Conservation (phyloP, 2,888 invertebrate genomes). For the Caenorhabditis sp. region DNA sequence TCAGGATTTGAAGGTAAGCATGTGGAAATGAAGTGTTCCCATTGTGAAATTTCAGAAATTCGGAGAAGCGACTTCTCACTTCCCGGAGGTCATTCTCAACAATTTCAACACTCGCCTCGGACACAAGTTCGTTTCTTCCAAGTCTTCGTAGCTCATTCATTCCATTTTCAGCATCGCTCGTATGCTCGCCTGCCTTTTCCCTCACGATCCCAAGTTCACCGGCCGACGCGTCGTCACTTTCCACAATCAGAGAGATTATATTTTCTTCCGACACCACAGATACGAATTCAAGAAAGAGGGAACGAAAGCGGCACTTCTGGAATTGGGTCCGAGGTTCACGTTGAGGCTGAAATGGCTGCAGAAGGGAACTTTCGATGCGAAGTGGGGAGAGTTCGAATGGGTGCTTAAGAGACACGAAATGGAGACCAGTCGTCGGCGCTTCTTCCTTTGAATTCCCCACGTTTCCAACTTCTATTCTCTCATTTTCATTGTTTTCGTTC, state of each 20-base stretch:
- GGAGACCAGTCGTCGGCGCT: constrained; percentile 92
- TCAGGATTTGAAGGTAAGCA: constrained; percentile 85
- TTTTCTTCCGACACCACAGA: constrained; percentile 97
- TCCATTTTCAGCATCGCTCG: constrained; percentile 60
- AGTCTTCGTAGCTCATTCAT: neutral
- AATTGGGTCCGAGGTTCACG: constrained; percentile 97
- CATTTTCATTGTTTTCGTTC: constrained; percentile 32
- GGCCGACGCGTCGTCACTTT: constrained; percentile 95
- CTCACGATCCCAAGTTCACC: constrained; percentile 94
- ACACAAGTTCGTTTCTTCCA: constrained; percentile 82
- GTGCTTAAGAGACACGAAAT: constrained; percentile 89
- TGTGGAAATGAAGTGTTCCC: too few relatives aligned
- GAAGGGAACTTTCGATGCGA: constrained; percentile 96
- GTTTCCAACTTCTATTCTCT: neutral
- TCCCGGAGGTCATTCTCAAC: constrained; percentile 95
- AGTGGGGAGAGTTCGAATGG: constrained; percentile 97
- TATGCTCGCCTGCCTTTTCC: constrained; percentile 91
- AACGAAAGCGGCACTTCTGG: constrained; percentile 86
- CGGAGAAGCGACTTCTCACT: constrained; percentile 87
- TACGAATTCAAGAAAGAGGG: constrained; percentile 88
- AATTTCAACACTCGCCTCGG: constrained; percentile 96
- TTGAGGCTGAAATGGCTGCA: constrained; percentile 92
- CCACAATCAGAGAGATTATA: constrained; percentile 98
- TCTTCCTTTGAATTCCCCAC: constrained; percentile 85
- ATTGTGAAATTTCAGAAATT: constrained; percentile 78